Conservation (phyloP, 92 coral and sea anemone genomes). For the Pocillopora meandrina region DNA sequence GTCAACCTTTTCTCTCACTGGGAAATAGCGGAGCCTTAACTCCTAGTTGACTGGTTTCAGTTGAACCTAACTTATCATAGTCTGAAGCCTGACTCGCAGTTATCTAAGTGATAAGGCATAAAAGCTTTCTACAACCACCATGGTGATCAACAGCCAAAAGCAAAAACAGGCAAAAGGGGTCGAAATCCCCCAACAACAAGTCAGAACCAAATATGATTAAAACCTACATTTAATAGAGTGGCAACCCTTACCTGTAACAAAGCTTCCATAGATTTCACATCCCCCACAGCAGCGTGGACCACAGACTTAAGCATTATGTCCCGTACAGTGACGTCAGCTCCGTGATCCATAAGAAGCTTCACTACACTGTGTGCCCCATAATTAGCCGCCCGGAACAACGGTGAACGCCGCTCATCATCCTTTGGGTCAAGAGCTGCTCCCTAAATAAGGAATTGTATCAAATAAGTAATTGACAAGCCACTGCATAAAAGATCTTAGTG, state of each 20-base stretch:
- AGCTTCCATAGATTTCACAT: constrained; percentile 35
- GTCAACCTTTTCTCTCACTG: no score
- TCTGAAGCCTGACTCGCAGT: no score
- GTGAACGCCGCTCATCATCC: constrained; percentile 50
- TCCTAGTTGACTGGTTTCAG: no score
- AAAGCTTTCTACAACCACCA: no score
- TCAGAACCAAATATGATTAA: no score
- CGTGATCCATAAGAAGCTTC: constrained; percentile 47
- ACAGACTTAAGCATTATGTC: constrained; percentile 43
- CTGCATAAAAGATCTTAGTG: no score
- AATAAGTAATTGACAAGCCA: background rate
- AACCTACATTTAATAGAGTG: background rate
- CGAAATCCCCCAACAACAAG: no score
- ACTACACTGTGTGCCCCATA: constrained; percentile 56
- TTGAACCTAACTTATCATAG: no score
- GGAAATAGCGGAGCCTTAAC: no score
- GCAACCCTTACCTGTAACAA: constrained; percentile 49
- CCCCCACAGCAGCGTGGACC: constrained; percentile 59
- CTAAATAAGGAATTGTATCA: constrained; percentile 6
- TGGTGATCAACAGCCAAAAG: no score
- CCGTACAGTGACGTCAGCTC: constrained; percentile 62
- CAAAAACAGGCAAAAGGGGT: no score
- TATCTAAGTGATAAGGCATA: no score
- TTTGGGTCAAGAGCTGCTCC: constrained; percentile 54
- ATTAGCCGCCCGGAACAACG: constrained; percentile 61